Base-by-base conservation (phyloP, 2,113 vertebrate species). In the Myanophis thanlyinensis region DNA sequence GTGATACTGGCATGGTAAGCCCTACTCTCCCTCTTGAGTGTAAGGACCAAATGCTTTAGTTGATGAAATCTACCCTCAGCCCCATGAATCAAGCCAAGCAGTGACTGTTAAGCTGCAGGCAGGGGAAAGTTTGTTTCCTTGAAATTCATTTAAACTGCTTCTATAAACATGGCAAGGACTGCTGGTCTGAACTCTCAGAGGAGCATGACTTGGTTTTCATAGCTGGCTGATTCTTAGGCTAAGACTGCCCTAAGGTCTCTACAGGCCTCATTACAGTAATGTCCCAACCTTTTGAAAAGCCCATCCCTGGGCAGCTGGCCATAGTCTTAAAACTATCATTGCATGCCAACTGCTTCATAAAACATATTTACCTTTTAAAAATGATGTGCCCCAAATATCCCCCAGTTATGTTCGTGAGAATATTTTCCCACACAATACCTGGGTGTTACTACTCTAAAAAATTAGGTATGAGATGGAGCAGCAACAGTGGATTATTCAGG, bases 151-250 rank as follows among this genome's bases (percentile, higher is more conserved):
- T 56, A 88, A 46, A 80, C 90, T 88, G 91, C 40, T 88, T 51
- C 40, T 92, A 27, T 90, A 90, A 94, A 51, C 25, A 87, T 40
- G 89, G 49, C 84, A 92, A 85, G 20, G 93, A 94, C 93, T 51
- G 92, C 84, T 93, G 85, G 27, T 56, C 88, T 25, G 85, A 91
- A 20, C 54, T 87, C 86, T 87, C 94, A 35, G 59, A 67, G 40
- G 90, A 52, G 80, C 87, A 89, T 89, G 47, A 48, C 92, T 93
- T 91, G 25, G 52, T 95, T 93, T 91, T 92, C 91, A 87, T n/a
- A 53, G 46, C 90, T 94, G 62, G 73, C 52, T 87, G 6, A 2
- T 44, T 93, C 87, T 92, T 87, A 44, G 8, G 93, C 56, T 89
- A 92, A 62, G 87, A 89, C 90, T 87, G 73, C 84, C 87, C 94